Evolutionary conservation across 2,888 invertebrate species (phyloP), one percentile per base, ranked within the genome.

Genomic region (Cerceris rybyensis): DNA sequence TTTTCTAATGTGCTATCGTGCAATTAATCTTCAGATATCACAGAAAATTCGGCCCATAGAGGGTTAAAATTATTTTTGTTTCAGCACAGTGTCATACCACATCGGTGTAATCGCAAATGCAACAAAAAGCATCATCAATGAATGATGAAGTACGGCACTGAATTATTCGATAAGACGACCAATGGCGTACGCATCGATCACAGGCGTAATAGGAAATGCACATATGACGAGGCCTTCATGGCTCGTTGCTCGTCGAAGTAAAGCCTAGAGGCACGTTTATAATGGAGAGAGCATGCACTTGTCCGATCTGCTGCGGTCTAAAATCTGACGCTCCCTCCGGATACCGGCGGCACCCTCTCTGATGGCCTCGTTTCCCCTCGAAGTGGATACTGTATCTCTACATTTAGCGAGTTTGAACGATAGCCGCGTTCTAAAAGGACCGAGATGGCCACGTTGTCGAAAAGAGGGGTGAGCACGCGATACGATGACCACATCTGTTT

Each of bases 181-280:
- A 74, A 73, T 66, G 54, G 28, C 39, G 74, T 17, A 8, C 70
- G 70, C 66, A 83, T 79, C 81, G 83, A 85, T 81, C 82, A 78
- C 78, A 59, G 69, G 55, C 68, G 66, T 80, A 83, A 85, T 76
- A 80, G 81, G 77, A 80, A 85, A 75, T 82, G 90, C 90, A 86
- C 91, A 90, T 90, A 90, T 88, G 91, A 91, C 90, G 86, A 74
- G 87, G 87, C 85, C 87, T 90, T 90, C 86, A 91, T 78, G 91
- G 91, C 88, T 91, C 91, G 90, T 90, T 91, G 89, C 81, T 75
- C 88, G 75, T 71, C 79, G 84, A 81, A 85, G 84, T 85, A 67
- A 81, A 80, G 81, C 78, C 76, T 70, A 61, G 78, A 85, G 76
- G 85, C 83, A 77, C 81, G 81, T 75, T 84, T 84, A 85, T 85